Percentiles rank a stretch among this genome's conserved stretches.
These are phyloP conservation scores for Setophaga petechia DNA, from an alignment of 2,113 vertebrate species.

Conservation along the genomic window DNA sequence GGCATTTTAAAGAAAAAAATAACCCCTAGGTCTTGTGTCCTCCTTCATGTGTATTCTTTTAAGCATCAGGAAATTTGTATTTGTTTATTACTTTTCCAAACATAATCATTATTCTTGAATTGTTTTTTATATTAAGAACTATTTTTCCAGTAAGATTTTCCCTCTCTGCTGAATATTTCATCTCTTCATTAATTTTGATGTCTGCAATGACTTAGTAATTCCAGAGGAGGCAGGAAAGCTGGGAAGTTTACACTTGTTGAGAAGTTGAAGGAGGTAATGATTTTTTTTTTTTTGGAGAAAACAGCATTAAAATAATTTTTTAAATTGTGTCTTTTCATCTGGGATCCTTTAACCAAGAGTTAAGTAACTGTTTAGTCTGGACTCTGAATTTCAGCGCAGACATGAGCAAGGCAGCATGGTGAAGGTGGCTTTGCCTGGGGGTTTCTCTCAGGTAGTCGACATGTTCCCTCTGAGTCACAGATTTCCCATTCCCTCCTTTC, in stretches of 20 bases:
- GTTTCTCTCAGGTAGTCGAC: background rate
- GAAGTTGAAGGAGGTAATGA: conserved; percentile 18
- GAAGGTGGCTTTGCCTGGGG: background rate
- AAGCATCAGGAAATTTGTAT: background rate
- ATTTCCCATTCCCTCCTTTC: background rate
- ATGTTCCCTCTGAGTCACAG: background rate
- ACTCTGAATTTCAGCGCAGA: background rate
- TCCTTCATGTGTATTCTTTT: background rate
- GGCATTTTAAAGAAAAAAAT: background rate
- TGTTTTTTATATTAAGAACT: conserved; percentile 7
- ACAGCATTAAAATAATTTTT: background rate
- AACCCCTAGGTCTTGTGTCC: background rate
- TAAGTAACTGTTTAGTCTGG: background rate
- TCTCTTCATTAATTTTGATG: conserved; percentile 5
- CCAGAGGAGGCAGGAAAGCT: conserved; percentile 13
- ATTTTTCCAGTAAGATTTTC: conserved; percentile 12
- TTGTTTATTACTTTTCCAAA: background rate
- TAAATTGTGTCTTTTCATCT: background rate
- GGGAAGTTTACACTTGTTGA: background rate
- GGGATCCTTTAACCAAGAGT: background rate
- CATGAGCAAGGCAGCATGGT: background rate
- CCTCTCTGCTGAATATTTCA: background rate
- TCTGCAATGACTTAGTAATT: background rate
- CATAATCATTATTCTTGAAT: background rate
- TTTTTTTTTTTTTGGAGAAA: background rate